phyloP scores from a whole-genome alignment of 2,797 vertebrate species.

The Pipistrellus pipistrellus region DNA sequence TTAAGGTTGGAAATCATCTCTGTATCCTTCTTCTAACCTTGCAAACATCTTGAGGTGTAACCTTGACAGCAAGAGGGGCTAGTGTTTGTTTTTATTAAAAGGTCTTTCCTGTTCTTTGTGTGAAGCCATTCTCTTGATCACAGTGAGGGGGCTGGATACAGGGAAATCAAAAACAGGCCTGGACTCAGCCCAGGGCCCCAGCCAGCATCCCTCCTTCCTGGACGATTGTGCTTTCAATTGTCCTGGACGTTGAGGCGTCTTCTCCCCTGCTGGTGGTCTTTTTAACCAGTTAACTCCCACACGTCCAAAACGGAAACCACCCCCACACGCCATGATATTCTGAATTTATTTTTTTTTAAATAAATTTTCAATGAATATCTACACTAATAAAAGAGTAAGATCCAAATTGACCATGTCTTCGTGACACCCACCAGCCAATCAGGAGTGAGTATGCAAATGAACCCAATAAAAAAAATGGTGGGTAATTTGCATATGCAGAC shows the following conservation, averaged over 20 bases:
- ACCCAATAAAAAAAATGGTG: too few species aligned
- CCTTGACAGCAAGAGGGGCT: conserved; percentile 60
- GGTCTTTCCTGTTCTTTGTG: conserved; percentile 79
- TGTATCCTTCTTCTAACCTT: conserved; percentile 63
- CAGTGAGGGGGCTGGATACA: conserved; percentile 71
- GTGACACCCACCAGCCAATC: too few species aligned
- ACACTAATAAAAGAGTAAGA: too few species aligned
- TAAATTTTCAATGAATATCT: too few species aligned
- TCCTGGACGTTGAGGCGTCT: too few species aligned
- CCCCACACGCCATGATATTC: too few species aligned
- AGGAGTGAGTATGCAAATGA: too few species aligned
- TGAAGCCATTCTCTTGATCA: conserved; percentile 78
- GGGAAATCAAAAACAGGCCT: conserved; percentile 82
- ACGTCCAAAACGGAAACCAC: too few species aligned
- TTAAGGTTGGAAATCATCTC: conserved; percentile 70
- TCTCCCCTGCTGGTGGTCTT: background rate
- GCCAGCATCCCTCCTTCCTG: conserved; percentile 73
- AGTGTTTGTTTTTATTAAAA: conserved; percentile 84
- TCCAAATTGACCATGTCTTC: too few species aligned
- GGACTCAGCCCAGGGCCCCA: conserved; percentile 10
- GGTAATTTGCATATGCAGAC: too few species aligned
- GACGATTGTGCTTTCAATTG: conserved; percentile 63
- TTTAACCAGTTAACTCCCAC: background rate
- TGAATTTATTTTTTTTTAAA: too few species aligned
- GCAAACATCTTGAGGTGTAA: conserved; percentile 36